Evolutionary conservation across 2,797 vertebrate species (phyloP).

Genomic region (Spondyliosoma cantharus): DNA sequence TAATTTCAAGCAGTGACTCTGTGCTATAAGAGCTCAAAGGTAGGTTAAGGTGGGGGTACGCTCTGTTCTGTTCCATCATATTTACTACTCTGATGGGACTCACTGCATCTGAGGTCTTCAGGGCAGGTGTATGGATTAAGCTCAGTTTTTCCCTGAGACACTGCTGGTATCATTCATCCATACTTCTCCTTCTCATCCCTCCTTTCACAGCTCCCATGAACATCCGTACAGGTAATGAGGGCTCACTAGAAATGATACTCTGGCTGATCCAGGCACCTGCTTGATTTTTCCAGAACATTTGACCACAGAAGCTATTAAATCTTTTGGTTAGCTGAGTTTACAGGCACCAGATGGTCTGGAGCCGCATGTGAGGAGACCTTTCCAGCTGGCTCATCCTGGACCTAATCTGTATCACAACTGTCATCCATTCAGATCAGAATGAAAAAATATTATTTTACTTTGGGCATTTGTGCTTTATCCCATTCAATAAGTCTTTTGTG

Average conservation of each 20-base stretch:
- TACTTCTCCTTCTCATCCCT: conserved; percentile 32
- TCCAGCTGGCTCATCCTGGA: conserved; percentile 58
- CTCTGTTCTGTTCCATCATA: conserved; percentile 41
- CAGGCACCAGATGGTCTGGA: conserved; percentile 71
- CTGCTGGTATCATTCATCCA: conserved; percentile 45
- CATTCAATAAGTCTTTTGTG: conserved; percentile 54
- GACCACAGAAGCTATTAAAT: conserved; percentile 67
- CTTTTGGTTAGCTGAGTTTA: conserved; percentile 59
- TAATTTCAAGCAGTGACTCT: conserved; percentile 3
- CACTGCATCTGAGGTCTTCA: conserved; percentile 13
- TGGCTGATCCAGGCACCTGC: conserved; percentile 56
- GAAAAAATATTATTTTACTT: conserved; percentile 40
- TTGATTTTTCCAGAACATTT: conserved; percentile 68
- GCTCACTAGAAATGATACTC: conserved; percentile 50
- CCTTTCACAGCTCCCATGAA: conserved; percentile 44
- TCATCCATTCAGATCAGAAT: conserved; percentile 50
- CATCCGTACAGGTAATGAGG: conserved; percentile 46
- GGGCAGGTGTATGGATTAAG: conserved; percentile 34
- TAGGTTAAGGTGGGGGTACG: not conserved
- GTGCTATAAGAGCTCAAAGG: conserved; percentile 4
- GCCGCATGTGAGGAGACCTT: conserved; percentile 41
- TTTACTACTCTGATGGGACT: conserved; percentile 42
- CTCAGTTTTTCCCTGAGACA: conserved; percentile 38
- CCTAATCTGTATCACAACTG: conserved; percentile 64
- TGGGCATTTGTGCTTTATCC: conserved; percentile 32